Base-by-base conservation (phyloP, 2,797 vertebrate species). In the Oophaga sylvatica region DNA sequence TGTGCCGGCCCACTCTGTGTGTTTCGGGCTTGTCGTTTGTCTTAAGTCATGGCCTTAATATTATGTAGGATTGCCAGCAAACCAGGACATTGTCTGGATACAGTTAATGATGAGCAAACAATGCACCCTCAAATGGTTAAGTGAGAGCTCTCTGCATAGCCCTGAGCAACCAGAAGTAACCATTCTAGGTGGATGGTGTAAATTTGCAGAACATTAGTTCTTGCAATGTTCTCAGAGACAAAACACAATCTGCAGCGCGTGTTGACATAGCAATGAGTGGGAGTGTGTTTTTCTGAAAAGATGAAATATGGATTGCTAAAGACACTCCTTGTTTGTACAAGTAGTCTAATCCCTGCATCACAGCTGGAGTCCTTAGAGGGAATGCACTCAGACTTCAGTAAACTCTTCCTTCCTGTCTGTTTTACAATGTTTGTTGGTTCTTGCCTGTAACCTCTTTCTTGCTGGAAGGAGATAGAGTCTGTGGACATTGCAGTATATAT, bases 251-350 rank as follows among this genome's bases (percentile, higher is more conserved):
- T 62, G 13, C 70, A 85, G 83, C 59, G n/a, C 22, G 87, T 85
- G 83, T 89, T 89, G 79, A 85, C 87, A 85, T 77, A 81, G 83
- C 83, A 81, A n/a, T 89, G 87, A 89, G 78, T 85, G 79, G 87
- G 87, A 86, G 83, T 11, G 67, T 73, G 45, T 68, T 78, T 85
- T 88, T 71, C 85, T 22, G 60, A 80, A 80, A 88, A 88, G 83
- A 88, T 82, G 62, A 89, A 89, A 81, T 89, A 76, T 85, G 79
- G 62, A 68, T 85, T 89, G 83, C 71, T 83, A 82, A 63, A 86
- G 87, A 86, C 87, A 89, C 87, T 89, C 87, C 87, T 89, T 89
- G 87, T 89, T 86, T 89, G 87, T 89, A 89, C 83, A 89, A 68
- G 67, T 82, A 10, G 77, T 48, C 70, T 68, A 88, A 85, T 81